Conservation (phyloP, 1,140 invertebrate species). For the Drosophila sp. region DNA sequence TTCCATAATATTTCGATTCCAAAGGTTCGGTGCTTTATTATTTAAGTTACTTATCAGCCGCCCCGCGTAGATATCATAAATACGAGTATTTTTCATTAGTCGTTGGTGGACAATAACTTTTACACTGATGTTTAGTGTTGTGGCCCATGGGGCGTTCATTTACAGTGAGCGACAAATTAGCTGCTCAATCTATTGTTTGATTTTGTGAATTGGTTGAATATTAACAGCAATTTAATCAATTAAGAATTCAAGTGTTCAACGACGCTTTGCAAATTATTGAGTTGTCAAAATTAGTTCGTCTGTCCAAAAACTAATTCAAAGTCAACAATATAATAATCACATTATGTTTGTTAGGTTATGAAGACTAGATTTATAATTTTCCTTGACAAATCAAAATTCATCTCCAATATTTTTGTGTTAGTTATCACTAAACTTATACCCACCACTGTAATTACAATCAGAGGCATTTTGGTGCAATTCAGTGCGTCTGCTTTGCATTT, state of each 20-base stretch:
- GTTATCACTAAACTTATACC: neutral
- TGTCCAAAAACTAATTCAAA: neutral
- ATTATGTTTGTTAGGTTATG: neutral
- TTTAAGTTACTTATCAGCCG: neutral
- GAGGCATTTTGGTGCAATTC: slow-evolving; percentile 17
- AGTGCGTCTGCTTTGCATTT: slow-evolving; percentile 44
- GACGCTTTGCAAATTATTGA: neutral
- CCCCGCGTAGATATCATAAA: slow-evolving; percentile 52
- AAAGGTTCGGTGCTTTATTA: neutral
- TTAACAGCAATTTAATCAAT: slow-evolving; percentile 12
- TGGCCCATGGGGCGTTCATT: slow-evolving; percentile 43
- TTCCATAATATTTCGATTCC: too few species aligned
- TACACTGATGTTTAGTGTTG: slow-evolving; percentile 48
- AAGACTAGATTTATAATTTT: neutral
- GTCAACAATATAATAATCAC: neutral
- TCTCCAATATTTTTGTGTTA: too few species aligned
- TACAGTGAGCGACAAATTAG: slow-evolving; percentile 71
- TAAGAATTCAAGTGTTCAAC: slow-evolving; percentile 10
- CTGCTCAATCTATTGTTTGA: slow-evolving; percentile 22
- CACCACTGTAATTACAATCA: slow-evolving; percentile 19
- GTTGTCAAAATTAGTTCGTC: slow-evolving; percentile 18
- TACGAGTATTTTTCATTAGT: slow-evolving; percentile 77
- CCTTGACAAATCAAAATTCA: neutral
- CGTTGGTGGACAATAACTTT: slow-evolving; percentile 53
- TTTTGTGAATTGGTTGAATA: neutral